Base-by-base conservation (phyloP, 2,113 vertebrate species). In the Cavia porcellus region DNA sequence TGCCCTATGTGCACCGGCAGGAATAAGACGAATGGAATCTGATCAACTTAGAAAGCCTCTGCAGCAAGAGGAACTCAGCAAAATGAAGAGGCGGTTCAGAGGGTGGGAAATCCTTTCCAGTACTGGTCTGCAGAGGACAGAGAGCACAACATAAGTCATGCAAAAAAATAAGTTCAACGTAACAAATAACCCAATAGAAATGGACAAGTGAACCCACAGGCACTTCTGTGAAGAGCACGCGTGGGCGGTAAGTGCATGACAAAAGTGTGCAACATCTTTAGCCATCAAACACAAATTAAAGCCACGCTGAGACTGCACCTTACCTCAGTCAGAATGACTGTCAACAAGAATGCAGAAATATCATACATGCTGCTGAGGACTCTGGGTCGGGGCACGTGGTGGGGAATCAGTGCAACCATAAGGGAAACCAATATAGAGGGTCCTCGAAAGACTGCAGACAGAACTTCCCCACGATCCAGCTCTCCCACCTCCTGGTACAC, bases 81-180 rank as follows among this genome's bases (percentile, higher is more conserved):
- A 45, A 24, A 38, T 5, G 72, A 42, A 22, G 19, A 74, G 38
- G 22, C 38, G 45, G 38, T 20, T 22, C n/a, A 11, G 70, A 2
- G 38, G 12, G 25, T 0, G 22, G 72, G 25, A 2, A 4, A 6
- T 3, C 13, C 11, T 45, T 25, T n/a, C 35, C 9, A 15, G 14
- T 28, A 15, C 42, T 77, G 42, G 10, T 28, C 42, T 47, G 24
- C 42, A 30, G 74, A 42, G 25, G 7, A 38, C 68, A 20, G n/a
- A 38, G 19, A 8, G 2, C 38, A 74, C 10, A 0, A 45, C 22
- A 42, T 42, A 47, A 45, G 12, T 11, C 45, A 45, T 1, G 24
- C 72, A 28, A 45, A 14, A 45, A 68, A 4, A 1, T 42, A 24
- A 75, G 24, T 38, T 24, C 24, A 3, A 28, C 45, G 24, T 13